Base-by-base conservation (phyloP, 2,797 vertebrate species). In the Lagorchestes hirsutus region DNA sequence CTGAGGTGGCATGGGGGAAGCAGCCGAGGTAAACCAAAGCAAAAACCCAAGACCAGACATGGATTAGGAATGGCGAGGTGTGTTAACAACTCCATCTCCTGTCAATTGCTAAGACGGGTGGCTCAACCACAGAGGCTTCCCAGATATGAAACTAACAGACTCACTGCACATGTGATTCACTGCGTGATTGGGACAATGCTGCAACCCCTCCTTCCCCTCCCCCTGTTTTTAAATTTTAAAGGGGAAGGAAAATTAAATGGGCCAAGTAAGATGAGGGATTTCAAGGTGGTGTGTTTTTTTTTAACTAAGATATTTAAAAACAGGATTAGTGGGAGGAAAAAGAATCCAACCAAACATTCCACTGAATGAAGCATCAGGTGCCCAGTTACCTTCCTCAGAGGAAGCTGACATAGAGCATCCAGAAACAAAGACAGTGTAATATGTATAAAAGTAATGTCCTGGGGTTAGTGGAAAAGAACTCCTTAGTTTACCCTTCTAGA, bases 11-110 rank as follows among this genome's bases (percentile, higher is more conserved):
- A 2, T 5, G 34, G 14, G 54, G 54, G 40, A 8, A 3, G 9
- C 59, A 34, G 18, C 50, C 13, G 57, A 90, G 31, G 34, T 54
- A 52, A 31, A 31, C 31, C 62, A n/a, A 40, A 50, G 34, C 18
- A 9, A 1, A 6, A 5, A 0, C 3, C 8, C 46, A 5, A n/a
- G 34, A 93, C 95, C 96, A 56, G 96, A 97, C 91, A 50, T 5
- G 5, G 28, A 1, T 91, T 94, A 90, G 94, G 74, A 74, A 91
- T 40, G 90, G 58, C 93, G 92, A 96, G 93, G 90, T 93, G 90
- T 46, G 0, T 54, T 94, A 91, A 91, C 93, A 92, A 74, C 46
- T 31, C 24, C 52, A 62, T 0, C 56, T 95, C 27, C 97, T 31
- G 1, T 54, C 96, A 46, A 12, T 90, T 3, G 9, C 40, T 46